These are phyloP conservation scores for Spicauda simplicius DNA, from an alignment of 2,888 invertebrate genomes.

Conservation along the genomic window DNA sequence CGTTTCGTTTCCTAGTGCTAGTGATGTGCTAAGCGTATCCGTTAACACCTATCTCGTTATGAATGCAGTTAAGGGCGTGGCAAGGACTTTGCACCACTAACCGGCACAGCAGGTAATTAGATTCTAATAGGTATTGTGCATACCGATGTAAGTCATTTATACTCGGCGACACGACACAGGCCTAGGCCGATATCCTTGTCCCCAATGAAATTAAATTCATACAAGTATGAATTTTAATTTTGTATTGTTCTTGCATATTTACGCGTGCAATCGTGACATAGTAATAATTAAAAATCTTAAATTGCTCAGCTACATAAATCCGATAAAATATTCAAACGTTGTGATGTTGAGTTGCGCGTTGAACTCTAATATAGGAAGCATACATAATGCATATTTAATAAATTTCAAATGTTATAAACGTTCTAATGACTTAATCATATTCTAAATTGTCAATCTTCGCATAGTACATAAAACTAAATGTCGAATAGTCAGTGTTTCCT, in stretches of 20 bases:
- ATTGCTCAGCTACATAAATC: neutral
- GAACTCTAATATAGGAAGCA: constrained; percentile 26
- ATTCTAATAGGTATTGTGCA: constrained; percentile 20
- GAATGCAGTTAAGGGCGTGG: constrained; percentile 30
- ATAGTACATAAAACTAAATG: constrained; percentile 12
- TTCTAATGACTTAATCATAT: too few species aligned
- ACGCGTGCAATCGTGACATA: neutral
- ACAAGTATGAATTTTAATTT: constrained; percentile 54
- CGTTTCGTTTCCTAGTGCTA: constrained; percentile 66
- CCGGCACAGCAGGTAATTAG: constrained; percentile 17
- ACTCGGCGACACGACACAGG: constrained; percentile 51
- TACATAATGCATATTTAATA: neutral
- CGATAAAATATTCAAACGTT: neutral
- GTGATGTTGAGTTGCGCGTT: constrained; percentile 8
- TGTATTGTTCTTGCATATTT: constrained; percentile 7
- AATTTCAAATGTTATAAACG: too few species aligned
- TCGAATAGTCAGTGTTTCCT: constrained; percentile 6
- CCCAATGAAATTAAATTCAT: constrained; percentile 62
- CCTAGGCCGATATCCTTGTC: constrained; percentile 73
- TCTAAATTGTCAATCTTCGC: constrained; percentile 2
- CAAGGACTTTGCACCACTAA: constrained; percentile 35
- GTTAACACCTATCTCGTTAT: constrained; percentile 19
- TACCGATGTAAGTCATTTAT: constrained; percentile 10
- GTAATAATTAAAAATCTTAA: neutral
- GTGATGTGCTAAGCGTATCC: constrained; percentile 60